Conservation (phyloP, 2,888 invertebrate genomes). For the Drosophila fungiperda region DNA sequence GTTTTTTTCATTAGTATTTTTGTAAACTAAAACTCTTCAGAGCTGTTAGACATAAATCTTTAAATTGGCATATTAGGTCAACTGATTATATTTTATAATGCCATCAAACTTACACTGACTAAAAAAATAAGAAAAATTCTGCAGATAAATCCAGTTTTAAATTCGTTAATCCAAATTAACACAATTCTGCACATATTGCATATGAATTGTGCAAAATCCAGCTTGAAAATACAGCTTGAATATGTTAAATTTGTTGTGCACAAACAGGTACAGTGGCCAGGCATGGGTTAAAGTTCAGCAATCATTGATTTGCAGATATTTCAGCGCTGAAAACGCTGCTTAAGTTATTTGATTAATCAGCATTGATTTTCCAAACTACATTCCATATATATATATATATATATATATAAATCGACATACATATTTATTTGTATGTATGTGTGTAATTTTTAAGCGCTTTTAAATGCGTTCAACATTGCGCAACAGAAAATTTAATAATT, state of each 20-base stretch:
- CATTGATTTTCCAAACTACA: not conserved
- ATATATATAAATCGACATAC: not conserved
- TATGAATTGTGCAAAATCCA: not conserved
- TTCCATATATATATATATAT: not conserved
- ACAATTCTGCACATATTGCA: too few relatives aligned
- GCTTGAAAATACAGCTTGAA: not conserved
- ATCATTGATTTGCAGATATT: not conserved
- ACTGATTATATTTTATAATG: not conserved
- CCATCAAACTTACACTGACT: not conserved
- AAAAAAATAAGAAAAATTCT: not conserved
- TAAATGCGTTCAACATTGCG: not conserved
- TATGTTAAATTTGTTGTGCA: not conserved
- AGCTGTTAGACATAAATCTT: not conserved
- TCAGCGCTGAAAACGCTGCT: not conserved
- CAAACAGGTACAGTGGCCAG: not conserved
- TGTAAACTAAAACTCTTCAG: too few relatives aligned
- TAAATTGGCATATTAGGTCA: not conserved
- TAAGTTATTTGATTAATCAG: not conserved
- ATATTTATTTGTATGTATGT: not conserved
- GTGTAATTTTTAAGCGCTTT: not conserved
- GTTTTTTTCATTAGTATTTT: too few relatives aligned
- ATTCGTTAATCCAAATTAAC: not conserved
- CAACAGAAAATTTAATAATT: constrained; percentile 4
- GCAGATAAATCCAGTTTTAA: not conserved
- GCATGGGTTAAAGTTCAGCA: not conserved